Base-by-base conservation (phyloP, 2,888 invertebrate genomes). In the Volucella bombylans region DNA sequence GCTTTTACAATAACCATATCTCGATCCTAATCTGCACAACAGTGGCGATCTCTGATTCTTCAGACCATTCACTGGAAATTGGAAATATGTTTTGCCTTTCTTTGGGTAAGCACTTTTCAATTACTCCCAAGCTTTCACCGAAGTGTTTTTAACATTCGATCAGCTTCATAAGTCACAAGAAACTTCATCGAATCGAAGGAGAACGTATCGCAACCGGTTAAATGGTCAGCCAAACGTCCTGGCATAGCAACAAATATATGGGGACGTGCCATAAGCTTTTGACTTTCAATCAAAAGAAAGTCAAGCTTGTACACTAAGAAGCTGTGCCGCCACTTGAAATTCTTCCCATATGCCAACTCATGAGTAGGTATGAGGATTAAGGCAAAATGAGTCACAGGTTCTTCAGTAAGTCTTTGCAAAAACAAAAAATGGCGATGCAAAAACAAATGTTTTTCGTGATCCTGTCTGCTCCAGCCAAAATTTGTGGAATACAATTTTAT, bases 161-260 rank as follows among this genome's bases (percentile, higher is more conserved):
- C 99, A 43, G 99, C 99, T 93, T 99, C 99, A 92, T 99, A 99
- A 68, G 99, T 91, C 0, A 99, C 98, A 88, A 99, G 92, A 92
- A 95, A 97, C 89, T 96, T 95, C 0, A 98, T 94, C 88, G 94
- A 95, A 87, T 94, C 94, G 87, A 98, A 94, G 2, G 94, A 94
- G 89, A 96, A 96, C 14, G 96, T 96, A 87, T 96, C 94, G 89
- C 97, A 97, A 88, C 97, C 97, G 68, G 96, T 95, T 10, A 99
- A 93, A 90, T 98, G 98, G 91, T 99, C 99, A 0, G 97, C 97
- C 49, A 99, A 92, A 15, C 99, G 93, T 1, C 99, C 99, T 0
- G 99, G 99, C 90, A 99, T 99, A 0, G 99, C 97, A 0, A 99
- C 96, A 1, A 99, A 96, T 87, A 99, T 95, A 90, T 99, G 99